phyloP scores from a whole-genome alignment of 2,797 vertebrate genomes.

The Lindbergichthys nudifrons region DNA sequence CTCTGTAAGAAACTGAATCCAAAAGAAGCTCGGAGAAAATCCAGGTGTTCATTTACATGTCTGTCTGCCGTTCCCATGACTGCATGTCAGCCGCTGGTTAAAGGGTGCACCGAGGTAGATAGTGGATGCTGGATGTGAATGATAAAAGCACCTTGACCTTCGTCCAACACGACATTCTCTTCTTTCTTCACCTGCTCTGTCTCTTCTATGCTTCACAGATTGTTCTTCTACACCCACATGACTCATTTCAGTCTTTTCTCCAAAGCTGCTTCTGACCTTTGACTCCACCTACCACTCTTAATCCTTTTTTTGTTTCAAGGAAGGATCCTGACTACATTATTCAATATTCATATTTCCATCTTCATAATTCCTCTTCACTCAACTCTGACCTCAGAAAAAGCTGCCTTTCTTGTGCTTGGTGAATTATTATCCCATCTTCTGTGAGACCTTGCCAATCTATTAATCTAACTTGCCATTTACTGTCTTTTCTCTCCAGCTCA shows the following conservation, averaged over 20 bases:
- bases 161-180: conserved; percentile 41
- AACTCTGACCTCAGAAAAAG: conserved; percentile 82
- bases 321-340: conserved; percentile 74
- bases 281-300: conserved; percentile 67
- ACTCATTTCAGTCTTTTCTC: conserved; percentile 68
- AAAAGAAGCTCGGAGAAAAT: conserved; percentile 65
- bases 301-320: conserved; percentile 73
- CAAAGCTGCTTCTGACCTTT: conserved; percentile 70
- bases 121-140: conserved; percentile 44
- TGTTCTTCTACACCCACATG: conserved; percentile 59
- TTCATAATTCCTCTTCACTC: conserved; percentile 75
- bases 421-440: conserved; percentile 83
- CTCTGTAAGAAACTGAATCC: conserved; percentile 59
- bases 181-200: conserved; percentile 58
- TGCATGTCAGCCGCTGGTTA: conserved; percentile 42
- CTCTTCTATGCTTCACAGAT: conserved; percentile 53
- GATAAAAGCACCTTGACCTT: conserved; percentile 70
- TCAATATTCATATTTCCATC: conserved; percentile 80
- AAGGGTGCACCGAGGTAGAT: conserved; percentile 45
- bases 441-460: conserved; percentile 83
- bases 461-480: conserved; percentile 87
- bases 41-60: conserved; percentile 84
- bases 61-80: conserved; percentile 50
- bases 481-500: conserved; percentile 82
- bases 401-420: conserved; percentile 75